Evolutionary conservation across 2,888 invertebrate genomes (phyloP).

Genomic region (Leptopilina syphax): DNA sequence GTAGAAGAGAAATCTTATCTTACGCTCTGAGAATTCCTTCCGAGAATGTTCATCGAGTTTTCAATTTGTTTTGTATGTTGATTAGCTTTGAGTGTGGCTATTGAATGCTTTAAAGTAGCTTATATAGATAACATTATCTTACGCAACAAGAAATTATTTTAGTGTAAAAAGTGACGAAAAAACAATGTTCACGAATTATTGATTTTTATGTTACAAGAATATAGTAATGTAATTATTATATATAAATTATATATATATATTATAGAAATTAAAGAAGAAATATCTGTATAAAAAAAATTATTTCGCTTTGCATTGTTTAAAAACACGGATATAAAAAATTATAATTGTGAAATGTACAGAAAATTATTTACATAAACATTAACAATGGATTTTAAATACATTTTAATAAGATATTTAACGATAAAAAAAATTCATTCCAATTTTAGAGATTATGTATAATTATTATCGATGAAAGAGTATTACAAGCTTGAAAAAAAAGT

Average conservation of each 20-base stretch:
- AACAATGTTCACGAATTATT: background rate
- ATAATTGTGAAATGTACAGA: constrained; percentile 38
- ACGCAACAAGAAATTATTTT: background rate
- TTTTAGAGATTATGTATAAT: constrained; percentile 31
- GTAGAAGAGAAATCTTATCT: too few relatives aligned
- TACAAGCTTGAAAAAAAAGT: constrained; percentile 40
- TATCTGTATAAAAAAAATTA: constrained; percentile 13
- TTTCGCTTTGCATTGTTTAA: constrained; percentile 1
- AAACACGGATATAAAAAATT: background rate
- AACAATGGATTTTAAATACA: background rate
- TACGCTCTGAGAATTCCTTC: background rate
- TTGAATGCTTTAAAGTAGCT: background rate
- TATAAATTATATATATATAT: background rate
- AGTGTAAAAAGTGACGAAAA: background rate
- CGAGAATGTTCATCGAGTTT: background rate
- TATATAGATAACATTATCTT: background rate
- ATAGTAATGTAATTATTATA: background rate
- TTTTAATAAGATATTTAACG: background rate
- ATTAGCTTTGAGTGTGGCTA: constrained; percentile 1
- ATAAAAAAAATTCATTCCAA: constrained; percentile 26
- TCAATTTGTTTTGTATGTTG: background rate
- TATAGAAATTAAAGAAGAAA: background rate
- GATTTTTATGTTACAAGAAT: background rate
- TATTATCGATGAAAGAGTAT: constrained; percentile 22
- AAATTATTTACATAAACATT: constrained; percentile 35